These are phyloP conservation scores for Zapus hudsonius DNA, from an alignment of 2,113 vertebrate genomes.

Conservation along the genomic window DNA sequence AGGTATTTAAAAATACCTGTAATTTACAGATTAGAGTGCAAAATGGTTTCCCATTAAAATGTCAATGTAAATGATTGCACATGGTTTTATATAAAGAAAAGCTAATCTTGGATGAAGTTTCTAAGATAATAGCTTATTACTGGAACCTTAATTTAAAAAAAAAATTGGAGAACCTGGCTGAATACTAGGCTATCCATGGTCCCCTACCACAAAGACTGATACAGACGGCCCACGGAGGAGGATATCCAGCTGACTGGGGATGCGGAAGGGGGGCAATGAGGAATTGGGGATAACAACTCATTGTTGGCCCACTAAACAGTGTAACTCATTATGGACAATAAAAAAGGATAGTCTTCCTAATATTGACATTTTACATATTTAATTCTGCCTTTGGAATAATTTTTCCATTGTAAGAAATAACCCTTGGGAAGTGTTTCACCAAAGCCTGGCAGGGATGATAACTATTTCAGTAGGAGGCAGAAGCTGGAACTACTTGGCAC, in stretches of 20 bases:
- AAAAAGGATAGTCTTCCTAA: background rate
- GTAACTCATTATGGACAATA: too few species aligned
- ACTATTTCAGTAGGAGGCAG: background rate
- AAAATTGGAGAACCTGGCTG: too few species aligned
- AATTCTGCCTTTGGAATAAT: background rate
- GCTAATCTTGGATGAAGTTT: constrained; percentile 25
- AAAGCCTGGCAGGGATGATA: background rate
- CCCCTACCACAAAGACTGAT: too few species aligned
- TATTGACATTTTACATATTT: constrained; percentile 30
- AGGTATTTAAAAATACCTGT: constrained; percentile 10
- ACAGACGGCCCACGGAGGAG: too few species aligned
- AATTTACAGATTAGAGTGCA: background rate
- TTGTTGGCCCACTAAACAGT: too few species aligned
- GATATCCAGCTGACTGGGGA: too few species aligned
- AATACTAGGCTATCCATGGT: too few species aligned
- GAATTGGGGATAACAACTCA: too few species aligned
- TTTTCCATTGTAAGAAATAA: constrained; percentile 7
- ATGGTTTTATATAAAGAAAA: constrained; percentile 19
- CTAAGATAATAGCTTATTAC: background rate
- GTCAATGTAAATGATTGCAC: constrained; percentile 28
- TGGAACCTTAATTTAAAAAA: constrained; percentile 1
- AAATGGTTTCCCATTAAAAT: constrained; percentile 25
- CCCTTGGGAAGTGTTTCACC: background rate
- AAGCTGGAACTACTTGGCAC: background rate
- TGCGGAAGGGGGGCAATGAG: too few species aligned